These are phyloP conservation scores for Elephantulus edwardii DNA, from an alignment of 2,113 vertebrate species.

Conservation along the genomic window DNA sequence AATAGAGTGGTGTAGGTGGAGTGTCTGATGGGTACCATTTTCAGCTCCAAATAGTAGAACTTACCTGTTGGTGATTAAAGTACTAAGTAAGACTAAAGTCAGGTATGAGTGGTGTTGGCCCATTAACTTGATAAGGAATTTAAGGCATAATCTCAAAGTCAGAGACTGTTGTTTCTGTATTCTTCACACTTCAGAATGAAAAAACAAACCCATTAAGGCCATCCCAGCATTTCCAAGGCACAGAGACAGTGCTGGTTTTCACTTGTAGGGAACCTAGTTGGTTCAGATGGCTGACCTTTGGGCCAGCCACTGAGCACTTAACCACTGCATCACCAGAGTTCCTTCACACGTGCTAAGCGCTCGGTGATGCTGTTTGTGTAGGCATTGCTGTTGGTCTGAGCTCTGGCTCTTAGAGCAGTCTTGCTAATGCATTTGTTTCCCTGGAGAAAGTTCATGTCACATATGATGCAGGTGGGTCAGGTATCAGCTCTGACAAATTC, in stretches of 20 bases:
- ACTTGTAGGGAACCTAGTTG: too few species aligned
- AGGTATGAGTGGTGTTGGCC: too few species aligned
- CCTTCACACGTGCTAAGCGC: not conserved
- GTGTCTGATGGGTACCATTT: not conserved
- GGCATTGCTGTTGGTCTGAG: not conserved
- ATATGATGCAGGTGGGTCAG: not conserved
- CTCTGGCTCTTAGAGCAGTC: not conserved
- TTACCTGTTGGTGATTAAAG: not conserved
- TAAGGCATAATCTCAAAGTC: not conserved
- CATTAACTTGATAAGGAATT: not conserved
- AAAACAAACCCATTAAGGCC: too few species aligned
- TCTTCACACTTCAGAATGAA: not conserved
- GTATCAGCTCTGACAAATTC: not conserved
- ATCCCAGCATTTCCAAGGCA: too few species aligned
- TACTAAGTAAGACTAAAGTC: not conserved
- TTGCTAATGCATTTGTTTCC: not conserved
- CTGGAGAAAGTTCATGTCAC: not conserved
- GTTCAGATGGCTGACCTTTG: too few species aligned
- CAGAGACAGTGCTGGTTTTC: too few species aligned
- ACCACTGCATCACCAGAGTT: too few species aligned
- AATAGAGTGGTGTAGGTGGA: too few species aligned
- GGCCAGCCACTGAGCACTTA: too few species aligned
- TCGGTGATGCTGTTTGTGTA: not conserved
- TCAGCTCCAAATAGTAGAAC: not conserved
- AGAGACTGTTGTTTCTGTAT: not conserved